phyloP scores from a whole-genome alignment of 2,888 invertebrate genomes.

The Cyaniris semiargus region DNA sequence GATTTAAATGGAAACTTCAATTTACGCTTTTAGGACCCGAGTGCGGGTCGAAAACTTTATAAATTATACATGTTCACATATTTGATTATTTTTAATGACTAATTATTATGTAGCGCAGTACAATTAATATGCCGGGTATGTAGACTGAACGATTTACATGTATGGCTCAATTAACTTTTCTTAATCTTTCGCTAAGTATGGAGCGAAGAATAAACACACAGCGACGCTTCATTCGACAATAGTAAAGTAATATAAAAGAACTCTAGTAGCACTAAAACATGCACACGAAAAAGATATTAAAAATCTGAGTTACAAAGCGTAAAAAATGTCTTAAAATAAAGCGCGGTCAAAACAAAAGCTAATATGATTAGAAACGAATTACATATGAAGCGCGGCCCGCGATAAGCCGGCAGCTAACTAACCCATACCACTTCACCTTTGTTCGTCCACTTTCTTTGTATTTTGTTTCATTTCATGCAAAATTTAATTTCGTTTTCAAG shows the following conservation, averaged over 20 bases:
- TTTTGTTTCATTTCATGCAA: slow-evolving; percentile 79
- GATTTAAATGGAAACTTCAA: slow-evolving; percentile 35
- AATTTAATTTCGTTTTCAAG: slow-evolving; percentile 81
- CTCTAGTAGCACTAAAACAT: neutral
- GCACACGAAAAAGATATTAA: slow-evolving; percentile 2
- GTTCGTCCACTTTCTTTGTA: slow-evolving; percentile 77
- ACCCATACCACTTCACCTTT: slow-evolving; percentile 71
- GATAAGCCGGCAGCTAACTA: slow-evolving; percentile 59
- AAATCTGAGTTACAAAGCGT: neutral
- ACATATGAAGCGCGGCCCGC: slow-evolving; percentile 52
- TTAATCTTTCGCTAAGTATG: neutral
- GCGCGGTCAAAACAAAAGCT: slow-evolving; percentile 58
- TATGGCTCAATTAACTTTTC: neutral
- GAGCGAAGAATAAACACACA: neutral
- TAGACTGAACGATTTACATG: neutral
- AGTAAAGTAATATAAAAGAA: neutral
- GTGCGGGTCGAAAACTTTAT: neutral
- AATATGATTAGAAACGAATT: slow-evolving; percentile 78
- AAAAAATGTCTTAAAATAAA: slow-evolving; percentile 35
- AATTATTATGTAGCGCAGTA: neutral
- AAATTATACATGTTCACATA: slow-evolving; percentile 9
- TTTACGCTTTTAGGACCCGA: slow-evolving; percentile 15
- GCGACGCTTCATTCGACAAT: neutral
- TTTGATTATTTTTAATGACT: slow-evolving; percentile 1
- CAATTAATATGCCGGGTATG: neutral